These are phyloP conservation scores for Drosophila meridionalis DNA, from an alignment of 2,888 invertebrate species.

Conservation along the genomic window DNA sequence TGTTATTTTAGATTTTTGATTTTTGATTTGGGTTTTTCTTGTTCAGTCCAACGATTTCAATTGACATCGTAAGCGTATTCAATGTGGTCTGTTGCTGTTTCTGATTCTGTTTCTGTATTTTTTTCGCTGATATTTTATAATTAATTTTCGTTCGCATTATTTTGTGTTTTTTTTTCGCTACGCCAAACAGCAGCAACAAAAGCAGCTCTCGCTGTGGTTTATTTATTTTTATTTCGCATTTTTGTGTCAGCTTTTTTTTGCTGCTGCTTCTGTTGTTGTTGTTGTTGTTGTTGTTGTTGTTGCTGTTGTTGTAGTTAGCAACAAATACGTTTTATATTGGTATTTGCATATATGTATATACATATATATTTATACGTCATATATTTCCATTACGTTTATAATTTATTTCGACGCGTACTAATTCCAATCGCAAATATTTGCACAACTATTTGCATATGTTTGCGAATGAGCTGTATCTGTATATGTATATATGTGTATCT, in stretches of 20 bases:
- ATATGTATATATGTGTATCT: constrained; percentile 15
- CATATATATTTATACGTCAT: constrained; percentile 10
- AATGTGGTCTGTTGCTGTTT: constrained; percentile 12
- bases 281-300: constrained; percentile 32
- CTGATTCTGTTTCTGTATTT: constrained; percentile 19
- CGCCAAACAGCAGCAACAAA: constrained; percentile 34
- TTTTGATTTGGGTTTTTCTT: neutral
- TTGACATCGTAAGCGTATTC: constrained; percentile 19
- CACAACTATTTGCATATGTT: constrained; percentile 56
- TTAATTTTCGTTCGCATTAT: constrained; percentile 63
- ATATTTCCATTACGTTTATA: constrained; percentile 49
- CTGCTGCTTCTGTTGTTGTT: constrained; percentile 26
- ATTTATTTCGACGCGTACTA: constrained; percentile 70
- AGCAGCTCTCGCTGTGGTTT: constrained; percentile 26
- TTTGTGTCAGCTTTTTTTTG: constrained; percentile 59
- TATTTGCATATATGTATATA: constrained; percentile 6
- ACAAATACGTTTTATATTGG: constrained; percentile 32
- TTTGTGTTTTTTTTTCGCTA: constrained; percentile 39
- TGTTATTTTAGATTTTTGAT: neutral
- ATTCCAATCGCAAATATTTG: constrained; percentile 72
- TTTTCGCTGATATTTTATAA: constrained; percentile 70
- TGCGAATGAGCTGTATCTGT: constrained; percentile 35
- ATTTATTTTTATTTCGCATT: constrained; percentile 63
- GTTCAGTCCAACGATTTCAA: constrained; percentile 12
- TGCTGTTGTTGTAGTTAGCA: constrained; percentile 34